Conservation (phyloP, 2,797 vertebrate species). For the Danio albolineatus region DNA sequence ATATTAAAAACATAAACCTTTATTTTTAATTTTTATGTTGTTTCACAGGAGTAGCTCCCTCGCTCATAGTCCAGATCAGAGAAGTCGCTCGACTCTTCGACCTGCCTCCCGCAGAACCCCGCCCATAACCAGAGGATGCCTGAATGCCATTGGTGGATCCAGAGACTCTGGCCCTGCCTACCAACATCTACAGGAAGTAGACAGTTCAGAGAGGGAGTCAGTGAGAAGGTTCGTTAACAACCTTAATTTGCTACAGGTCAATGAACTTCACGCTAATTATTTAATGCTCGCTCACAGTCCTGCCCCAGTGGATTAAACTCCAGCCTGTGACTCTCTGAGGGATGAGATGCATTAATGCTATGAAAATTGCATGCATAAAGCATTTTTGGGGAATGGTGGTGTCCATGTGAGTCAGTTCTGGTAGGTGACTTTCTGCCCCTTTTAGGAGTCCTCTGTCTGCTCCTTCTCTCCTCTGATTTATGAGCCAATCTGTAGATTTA, state of each 20-base stretch:
- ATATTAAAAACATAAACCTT: neutral
- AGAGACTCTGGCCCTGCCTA: slow-evolving; percentile 79
- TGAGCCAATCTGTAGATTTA: slow-evolving; percentile 30
- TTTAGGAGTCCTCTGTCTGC: neutral
- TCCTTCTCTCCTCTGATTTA: slow-evolving; percentile 4
- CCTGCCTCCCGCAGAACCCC: slow-evolving; percentile 71
- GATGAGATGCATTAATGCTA: slow-evolving; percentile 18
- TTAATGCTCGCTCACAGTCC: neutral
- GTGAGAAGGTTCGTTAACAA: slow-evolving; percentile 70
- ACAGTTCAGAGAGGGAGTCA: slow-evolving; percentile 72
- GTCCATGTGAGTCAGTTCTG: neutral
- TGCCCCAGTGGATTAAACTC: slow-evolving; percentile 11
- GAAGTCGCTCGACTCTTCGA: slow-evolving; percentile 63
- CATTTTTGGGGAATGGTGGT: neutral
- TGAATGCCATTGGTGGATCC: slow-evolving; percentile 73
- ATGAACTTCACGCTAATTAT: slow-evolving; percentile 34
- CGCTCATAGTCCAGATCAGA: slow-evolving; percentile 71
- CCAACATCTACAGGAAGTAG: slow-evolving; percentile 79
- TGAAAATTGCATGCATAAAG: slow-evolving; percentile 13
- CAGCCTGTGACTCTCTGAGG: neutral
- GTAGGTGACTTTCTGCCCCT: neutral
- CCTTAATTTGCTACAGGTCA: slow-evolving; percentile 12
- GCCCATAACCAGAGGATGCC: slow-evolving; percentile 71
- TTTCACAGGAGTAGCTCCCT: slow-evolving; percentile 67
- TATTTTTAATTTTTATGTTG: neutral